Conservation (phyloP, 1,140 invertebrate genomes). For the Listronotus bonariensis region DNA sequence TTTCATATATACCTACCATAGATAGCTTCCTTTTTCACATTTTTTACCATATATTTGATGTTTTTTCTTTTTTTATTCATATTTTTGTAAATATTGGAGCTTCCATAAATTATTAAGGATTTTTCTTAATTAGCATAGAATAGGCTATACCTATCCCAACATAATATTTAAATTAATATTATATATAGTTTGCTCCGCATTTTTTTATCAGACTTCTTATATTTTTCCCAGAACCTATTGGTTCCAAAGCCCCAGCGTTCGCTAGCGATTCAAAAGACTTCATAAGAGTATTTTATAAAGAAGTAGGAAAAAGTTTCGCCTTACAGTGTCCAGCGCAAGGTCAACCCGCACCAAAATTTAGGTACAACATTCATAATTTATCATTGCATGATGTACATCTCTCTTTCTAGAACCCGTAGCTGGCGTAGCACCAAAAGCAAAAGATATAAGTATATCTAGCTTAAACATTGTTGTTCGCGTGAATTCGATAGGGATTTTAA, state of each 20-base stretch:
- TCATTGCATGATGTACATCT: neutral
- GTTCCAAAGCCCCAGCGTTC: slow-evolving; percentile 62
- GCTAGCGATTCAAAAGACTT: slow-evolving; percentile 55
- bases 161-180: too few relatives aligned
- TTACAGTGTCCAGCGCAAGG: slow-evolving; percentile 72
- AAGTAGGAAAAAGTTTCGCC: slow-evolving; percentile 54
- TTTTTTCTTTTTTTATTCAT: too few relatives aligned
- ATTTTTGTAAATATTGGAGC: too few relatives aligned
- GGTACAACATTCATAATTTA: slow-evolving; percentile 67
- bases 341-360: slow-evolving; percentile 69
- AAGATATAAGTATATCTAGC: slow-evolving; percentile 33
- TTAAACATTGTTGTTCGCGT: slow-evolving; percentile 23
- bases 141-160: too few relatives aligned
- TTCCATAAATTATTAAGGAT: too few relatives aligned
- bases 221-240: slow-evolving; percentile 57
- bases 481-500: slow-evolving; percentile 32
- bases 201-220: neutral
- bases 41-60: too few relatives aligned
- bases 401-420: slow-evolving; percentile 29
- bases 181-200: too few relatives aligned
- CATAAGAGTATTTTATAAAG: slow-evolving; percentile 57
- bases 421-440: slow-evolving; percentile 32
- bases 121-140: too few relatives aligned
- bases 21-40: too few relatives aligned
- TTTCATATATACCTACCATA: too few relatives aligned